A percentile compares a stretch with the other conserved stretches of the same genome.
These are phyloP conservation scores for Passer montanus DNA, from an alignment of 2,113 vertebrate genomes.

Conservation along the genomic window DNA sequence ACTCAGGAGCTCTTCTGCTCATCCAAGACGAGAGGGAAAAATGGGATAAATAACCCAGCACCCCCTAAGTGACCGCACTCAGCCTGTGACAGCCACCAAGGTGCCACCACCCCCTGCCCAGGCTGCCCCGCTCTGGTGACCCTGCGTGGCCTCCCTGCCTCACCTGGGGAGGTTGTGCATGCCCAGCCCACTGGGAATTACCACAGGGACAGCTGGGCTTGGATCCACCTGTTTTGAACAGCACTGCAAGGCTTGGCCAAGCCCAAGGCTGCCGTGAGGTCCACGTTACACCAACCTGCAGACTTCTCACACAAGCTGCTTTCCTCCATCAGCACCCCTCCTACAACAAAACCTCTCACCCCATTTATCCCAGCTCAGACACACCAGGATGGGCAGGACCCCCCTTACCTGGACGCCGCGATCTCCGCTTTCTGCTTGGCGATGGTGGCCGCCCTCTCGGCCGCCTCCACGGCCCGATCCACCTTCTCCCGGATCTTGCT, in stretches of 20 bases:
- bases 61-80: not conserved
- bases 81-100: not conserved
- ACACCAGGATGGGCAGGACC: accelerated
- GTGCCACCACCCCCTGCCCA: not conserved
- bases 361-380: not conserved
- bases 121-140: not conserved
- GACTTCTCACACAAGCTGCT: accelerated
- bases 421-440: slow-evolving; percentile 98
- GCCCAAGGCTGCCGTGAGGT: not conserved
- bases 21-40: not conserved
- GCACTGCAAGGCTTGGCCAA: accelerated
- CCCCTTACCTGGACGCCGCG: slow-evolving; percentile 89
- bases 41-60: accelerated
- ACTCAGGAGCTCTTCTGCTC: not conserved
- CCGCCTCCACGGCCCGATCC: slow-evolving; percentile 91
- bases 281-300: accelerated
- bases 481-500: slow-evolving; percentile 98
- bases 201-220: not conserved
- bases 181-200: not conserved
- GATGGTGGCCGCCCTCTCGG: slow-evolving; percentile 89
- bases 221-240: not conserved
- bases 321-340: not conserved
- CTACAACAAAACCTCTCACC: accelerated
- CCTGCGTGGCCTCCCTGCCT: accelerated
- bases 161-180: accelerated